Conservation (phyloP, 2,888 invertebrate species). For the Taenaris catops region DNA sequence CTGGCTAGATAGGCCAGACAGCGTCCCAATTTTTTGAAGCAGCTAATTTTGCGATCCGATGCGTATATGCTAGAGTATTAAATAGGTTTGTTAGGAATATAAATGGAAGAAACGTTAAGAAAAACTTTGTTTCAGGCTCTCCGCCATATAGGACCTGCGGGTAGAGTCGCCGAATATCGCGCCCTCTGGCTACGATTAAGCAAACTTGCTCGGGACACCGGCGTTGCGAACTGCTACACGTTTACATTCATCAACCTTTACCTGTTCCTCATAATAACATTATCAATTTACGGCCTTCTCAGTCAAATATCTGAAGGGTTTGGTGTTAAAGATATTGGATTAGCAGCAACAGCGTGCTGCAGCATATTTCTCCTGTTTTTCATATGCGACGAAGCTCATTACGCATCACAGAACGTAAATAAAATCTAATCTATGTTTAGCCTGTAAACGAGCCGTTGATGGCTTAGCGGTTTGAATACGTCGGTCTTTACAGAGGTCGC, state of each 20-base stretch:
- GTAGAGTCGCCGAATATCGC: slow-evolving; percentile 84
- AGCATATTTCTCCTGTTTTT: slow-evolving; percentile 84
- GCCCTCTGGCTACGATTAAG: slow-evolving; percentile 85
- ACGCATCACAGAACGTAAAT: slow-evolving; percentile 85
- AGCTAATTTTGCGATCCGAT: too few relatives aligned
- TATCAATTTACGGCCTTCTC: slow-evolving; percentile 86
- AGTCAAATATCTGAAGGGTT: slow-evolving; percentile 87
- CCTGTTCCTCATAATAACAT: slow-evolving; percentile 85
- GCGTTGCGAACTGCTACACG: slow-evolving; percentile 84
- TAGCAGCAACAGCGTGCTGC: slow-evolving; percentile 83
- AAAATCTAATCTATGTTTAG: neutral
- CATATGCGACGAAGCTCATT: slow-evolving; percentile 87
- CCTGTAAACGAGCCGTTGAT: too few relatives aligned
- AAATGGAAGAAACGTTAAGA: too few relatives aligned
- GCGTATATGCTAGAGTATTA: too few relatives aligned
- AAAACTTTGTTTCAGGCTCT: slow-evolving; percentile 77
- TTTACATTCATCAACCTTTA: slow-evolving; percentile 85
- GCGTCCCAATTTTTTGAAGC: too few relatives aligned
- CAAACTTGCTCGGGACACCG: slow-evolving; percentile 83
- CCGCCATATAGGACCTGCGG: slow-evolving; percentile 83
- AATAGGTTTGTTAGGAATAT: too few relatives aligned
- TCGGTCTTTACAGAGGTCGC: too few relatives aligned
- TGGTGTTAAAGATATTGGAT: slow-evolving; percentile 85
- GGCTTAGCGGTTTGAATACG: too few relatives aligned
- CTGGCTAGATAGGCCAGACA: too few relatives aligned